Evolutionary conservation across 2,113 vertebrate species (phyloP), one percentile per base, ranked within the genome.

Genomic region (Catharus bicknelli): DNA sequence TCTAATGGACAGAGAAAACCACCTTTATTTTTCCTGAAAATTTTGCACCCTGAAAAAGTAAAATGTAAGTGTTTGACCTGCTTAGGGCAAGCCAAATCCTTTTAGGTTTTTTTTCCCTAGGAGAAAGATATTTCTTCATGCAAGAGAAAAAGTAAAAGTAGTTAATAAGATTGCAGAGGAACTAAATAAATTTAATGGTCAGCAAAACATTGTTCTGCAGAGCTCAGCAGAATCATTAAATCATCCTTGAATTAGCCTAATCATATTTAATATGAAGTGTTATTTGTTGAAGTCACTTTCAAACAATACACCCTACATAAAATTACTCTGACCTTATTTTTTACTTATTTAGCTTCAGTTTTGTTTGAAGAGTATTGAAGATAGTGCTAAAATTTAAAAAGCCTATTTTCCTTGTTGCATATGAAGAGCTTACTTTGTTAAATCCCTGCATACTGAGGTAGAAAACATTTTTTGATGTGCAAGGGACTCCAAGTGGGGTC

Each of bases 401-500:
- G 0, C 2, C 1, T 72, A 17, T 64, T 90, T 85, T 26, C 9
- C 59, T 63, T 10, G 2, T 34, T 63, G 9, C 12, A 4, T 51
- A 16, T 42, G 10, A 64, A 27, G 3, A 79, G 2, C 3, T 32
- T 67, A 15, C 25, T 38, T 8, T 4, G 11, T 57, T 38, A 85
- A 68, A 48, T n/a, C 2, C 15, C 29, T 63, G 7, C 14, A 30
- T 6, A 22, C 2, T 13, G 25, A 48, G 7, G 4, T 18, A 34
- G 30, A 63, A 88, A 48, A 1, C 9, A 48, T 13, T 27, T 40
- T 2, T 30, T 38, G 0, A 0, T 16, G 4, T 29, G 7, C 4
- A 0, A 14, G 8, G 19, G 17, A 67, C 6, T 4, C 2, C 13
- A 7, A 6, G 2, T 5, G 36, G 10, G 7, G 6, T 55, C 50